These are phyloP conservation scores for Sinonovacula constricta DNA, from an alignment of 1,140 invertebrate species.

Conservation along the genomic window DNA sequence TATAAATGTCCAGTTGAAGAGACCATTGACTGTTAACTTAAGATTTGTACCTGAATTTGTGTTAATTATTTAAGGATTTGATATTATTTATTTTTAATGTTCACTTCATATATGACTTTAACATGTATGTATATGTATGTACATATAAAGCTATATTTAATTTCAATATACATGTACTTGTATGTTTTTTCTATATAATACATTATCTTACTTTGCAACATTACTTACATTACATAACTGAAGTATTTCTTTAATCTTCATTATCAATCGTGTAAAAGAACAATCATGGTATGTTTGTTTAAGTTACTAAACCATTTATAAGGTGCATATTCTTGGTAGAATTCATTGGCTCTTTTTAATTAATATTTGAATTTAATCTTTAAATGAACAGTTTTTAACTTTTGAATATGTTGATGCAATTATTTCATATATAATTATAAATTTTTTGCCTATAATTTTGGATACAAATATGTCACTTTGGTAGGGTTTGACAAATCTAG, in stretches of 20 bases:
- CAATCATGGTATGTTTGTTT: neutral
- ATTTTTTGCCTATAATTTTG: too few species aligned
- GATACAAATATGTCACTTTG: too few species aligned
- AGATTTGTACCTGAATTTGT: neutral
- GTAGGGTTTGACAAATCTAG: conserved; percentile 39
- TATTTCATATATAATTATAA: neutral
- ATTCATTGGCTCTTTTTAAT: neutral
- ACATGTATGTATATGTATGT: too few species aligned
- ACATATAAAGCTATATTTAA: too few species aligned
- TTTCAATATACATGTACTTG: too few species aligned
- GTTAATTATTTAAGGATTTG: neutral
- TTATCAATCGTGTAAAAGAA: too few species aligned
- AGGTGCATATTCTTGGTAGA: neutral
- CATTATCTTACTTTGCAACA: too few species aligned
- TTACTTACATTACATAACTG: too few species aligned
- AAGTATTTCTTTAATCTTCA: too few species aligned
- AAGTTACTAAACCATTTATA: neutral
- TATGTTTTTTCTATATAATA: too few species aligned
- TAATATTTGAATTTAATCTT: neutral
- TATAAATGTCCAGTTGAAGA: neutral
- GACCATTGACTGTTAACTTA: neutral
- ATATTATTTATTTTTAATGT: too few species aligned
- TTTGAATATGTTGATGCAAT: neutral
- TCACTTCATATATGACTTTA: too few species aligned
- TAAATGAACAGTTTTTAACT: neutral